Evolutionary conservation across 2,888 invertebrate species (phyloP).

Genomic region (Disparrhopalites patrizii): DNA sequence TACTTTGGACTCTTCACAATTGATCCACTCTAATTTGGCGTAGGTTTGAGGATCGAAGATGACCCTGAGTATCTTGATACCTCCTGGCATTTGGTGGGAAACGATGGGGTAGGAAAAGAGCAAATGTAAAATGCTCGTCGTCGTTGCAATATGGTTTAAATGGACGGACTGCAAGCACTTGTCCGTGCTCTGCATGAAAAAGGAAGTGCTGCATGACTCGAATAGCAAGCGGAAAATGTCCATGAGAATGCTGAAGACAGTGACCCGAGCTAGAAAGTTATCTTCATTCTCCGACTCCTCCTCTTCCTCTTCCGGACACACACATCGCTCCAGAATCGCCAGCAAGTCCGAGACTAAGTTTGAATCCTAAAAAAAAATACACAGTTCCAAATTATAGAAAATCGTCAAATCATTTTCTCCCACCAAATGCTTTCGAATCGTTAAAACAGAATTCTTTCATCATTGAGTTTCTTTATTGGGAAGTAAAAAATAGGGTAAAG

Average conservation of each 20-base stretch:
- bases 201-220: conserved; percentile 40
- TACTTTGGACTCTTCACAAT: conserved; percentile 27
- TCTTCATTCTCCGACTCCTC: conserved; percentile 18
- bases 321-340: conserved; percentile 5
- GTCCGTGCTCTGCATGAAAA: conserved; percentile 25
- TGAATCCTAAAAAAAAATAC: conserved; percentile 18
- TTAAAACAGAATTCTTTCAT: too few species aligned
- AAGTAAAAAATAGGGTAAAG: too few species aligned
- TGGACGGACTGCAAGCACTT: neutral
- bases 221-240: conserved; percentile 44
- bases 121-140: conserved; percentile 4
- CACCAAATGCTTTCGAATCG: too few species aligned
- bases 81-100: conserved; percentile 7
- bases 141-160: conserved; percentile 9
- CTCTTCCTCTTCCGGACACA: conserved; percentile 3
- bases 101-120: conserved; percentile 22
- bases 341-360: conserved; percentile 17
- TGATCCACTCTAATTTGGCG: conserved; percentile 37
- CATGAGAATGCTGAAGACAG: conserved; percentile 37
- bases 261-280: conserved; percentile 33
- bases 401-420: too few species aligned
- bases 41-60: conserved; percentile 38
- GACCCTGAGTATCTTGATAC: conserved; percentile 27
- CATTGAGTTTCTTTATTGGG: too few species aligned
- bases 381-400: too few species aligned